Evolutionary conservation across 2,113 vertebrate genomes (phyloP), one percentile per base, ranked within the genome.

Genomic region (Cisticola juncidis): DNA sequence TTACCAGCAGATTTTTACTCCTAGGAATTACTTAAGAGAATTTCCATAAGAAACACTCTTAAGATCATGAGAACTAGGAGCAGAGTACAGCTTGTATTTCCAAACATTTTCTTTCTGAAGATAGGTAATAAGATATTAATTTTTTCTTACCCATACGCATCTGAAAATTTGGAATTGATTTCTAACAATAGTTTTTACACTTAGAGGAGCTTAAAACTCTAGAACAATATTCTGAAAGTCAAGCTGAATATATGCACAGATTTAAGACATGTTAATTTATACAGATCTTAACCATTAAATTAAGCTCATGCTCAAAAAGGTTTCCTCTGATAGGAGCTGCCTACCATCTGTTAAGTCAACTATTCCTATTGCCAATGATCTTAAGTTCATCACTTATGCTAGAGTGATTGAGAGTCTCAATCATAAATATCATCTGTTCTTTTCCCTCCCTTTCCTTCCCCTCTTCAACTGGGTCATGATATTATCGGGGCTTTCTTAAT

Each of bases 251-350:
- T 86, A 91, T 61, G 24, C n/a, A 50, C 21, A 25, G 89, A 90
- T 97, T 96, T 92, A 96, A 97, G 97, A 95, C 91, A 92, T 95
- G 97, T 94, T 98, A 98, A 98, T 98, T 97, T 98, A 97, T 97
- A 97, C 96, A 94, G 79, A 95, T 94, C 94, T 72, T 88, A 97
- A 88, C 71, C 84, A 81, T 92, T 97, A 95, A 97, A 92, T 97
- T 98, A 97, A 96, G 79, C 86, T 97, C 68, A 73, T 53, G 83
- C 91, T 97, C 86, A 94, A 84, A 97, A 96, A 54, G 92, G 79
- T 92, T 95, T 91, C 94, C 83, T 90, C 94, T 90, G 92, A 97
- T 90, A 94, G 95, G 89, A 97, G 81, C 94, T 35, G 79, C 89
- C 81, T 97, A 92, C 97, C 97, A 97, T 98, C 97, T 98, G 97